Base-by-base conservation (phyloP, 1,140 invertebrate species). In the Drosophila eugracilis region DNA sequence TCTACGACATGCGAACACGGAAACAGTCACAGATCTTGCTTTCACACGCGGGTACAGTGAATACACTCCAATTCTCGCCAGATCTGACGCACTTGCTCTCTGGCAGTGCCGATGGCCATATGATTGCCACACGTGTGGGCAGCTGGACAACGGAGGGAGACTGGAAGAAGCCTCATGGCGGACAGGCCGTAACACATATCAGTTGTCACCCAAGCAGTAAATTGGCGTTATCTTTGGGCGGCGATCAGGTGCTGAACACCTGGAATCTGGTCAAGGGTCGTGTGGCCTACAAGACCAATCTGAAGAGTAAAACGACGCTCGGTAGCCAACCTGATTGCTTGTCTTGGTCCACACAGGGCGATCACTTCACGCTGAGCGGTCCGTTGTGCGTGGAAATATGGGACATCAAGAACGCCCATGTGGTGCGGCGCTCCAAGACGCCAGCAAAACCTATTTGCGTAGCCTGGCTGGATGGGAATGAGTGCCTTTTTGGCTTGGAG, bases 261-360 rank as follows among this genome's bases (percentile, higher is more conserved):
- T 99, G 98, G 98, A 98, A 99, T 93, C 92, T 99, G 58, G 93
- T 99, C 0, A 98, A 97, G 92, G 98, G 97, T 0, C 93, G 97
- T 73, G 70, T 91, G 4, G 90, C 97, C 3, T 99, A 96, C 91
- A 95, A 96, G 1, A 97, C 95, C 2, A 98, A 99, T 91, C 92
- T 99, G 19, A 92, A 93, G 15, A 94, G 93, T 42, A 95, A 94
- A 85, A 94, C 92, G 91, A 92, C 90, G 75, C 93, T 78, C 89
- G 93, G 84, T 91, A 92, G 83, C 78, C 85, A 91, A 79, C 94
- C 89, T 75, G 93, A 91, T 65, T 94, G 91, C 78, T 94, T 90
- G 57, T 93, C 92, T 57, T 96, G 95, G 94, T 94, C 94, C 49
- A 93, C 93, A 63, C 94, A 95, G 9, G 97, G 96, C 10, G 92